These are phyloP conservation scores for Vulpes vulpes DNA, from an alignment of 2,113 vertebrate species.

Conservation along the genomic window DNA sequence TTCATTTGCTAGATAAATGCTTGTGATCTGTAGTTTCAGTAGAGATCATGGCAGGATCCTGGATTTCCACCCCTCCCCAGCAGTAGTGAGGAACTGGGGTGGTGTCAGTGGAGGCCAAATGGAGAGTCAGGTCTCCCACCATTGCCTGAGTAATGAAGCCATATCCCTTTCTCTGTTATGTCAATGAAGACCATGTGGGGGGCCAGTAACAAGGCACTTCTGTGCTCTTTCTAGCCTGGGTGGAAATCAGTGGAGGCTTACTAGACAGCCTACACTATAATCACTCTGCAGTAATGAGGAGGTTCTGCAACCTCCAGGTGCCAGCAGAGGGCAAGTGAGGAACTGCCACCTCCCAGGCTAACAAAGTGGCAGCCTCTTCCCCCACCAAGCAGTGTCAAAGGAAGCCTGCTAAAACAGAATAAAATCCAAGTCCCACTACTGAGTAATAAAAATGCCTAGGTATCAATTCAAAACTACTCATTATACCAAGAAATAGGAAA, in stretches of 20 bases:
- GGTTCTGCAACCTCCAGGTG: background rate
- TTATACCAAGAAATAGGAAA: background rate
- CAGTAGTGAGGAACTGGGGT: background rate
- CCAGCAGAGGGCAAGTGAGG: background rate
- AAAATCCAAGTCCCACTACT: background rate
- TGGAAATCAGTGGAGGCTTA: background rate
- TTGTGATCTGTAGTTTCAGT: background rate
- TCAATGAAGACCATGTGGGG: background rate
- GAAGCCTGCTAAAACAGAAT: background rate
- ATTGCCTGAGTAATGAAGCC: background rate
- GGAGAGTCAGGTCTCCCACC: background rate
- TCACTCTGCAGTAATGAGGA: background rate
- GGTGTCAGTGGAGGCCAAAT: background rate
- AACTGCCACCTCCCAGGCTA: background rate
- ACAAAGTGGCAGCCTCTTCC: background rate
- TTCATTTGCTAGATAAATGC: background rate
- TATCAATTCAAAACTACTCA: background rate
- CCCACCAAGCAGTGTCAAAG: background rate
- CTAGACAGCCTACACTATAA: background rate
- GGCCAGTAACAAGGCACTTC: background rate
- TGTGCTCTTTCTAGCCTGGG: background rate
- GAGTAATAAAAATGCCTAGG: background rate
- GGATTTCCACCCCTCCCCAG: background rate
- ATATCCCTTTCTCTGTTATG: background rate
- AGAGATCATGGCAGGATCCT: background rate